Conservation (phyloP, 37 sponge, comb jelly and placozoan species). For the Bolinopsis microptera region DNA sequence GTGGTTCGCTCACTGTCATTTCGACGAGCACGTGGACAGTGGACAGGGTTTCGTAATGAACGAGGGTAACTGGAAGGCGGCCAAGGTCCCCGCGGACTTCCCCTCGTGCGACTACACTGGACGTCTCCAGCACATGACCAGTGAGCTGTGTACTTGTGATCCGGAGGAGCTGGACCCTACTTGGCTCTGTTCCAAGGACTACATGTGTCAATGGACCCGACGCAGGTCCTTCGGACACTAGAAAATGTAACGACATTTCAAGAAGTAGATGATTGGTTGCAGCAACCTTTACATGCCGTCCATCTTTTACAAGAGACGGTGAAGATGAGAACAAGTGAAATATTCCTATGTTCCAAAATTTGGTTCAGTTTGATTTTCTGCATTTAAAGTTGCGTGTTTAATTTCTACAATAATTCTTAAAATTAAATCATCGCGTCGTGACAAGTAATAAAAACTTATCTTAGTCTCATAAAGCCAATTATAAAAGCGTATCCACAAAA, state of each 20-base stretch:
- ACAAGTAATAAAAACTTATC: too few species aligned
- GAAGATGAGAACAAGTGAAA: too few species aligned
- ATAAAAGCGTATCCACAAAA: too few species aligned
- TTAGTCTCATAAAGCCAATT: too few species aligned
- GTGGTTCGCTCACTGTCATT: conserved; percentile 94
- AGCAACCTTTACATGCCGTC: too few species aligned
- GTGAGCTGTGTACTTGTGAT: neutral
- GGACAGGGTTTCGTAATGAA: conserved; percentile 68
- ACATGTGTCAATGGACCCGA: neutral
- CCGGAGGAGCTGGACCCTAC: neutral
- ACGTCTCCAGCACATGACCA: neutral
- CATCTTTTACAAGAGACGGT: too few species aligned
- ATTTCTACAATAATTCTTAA: too few species aligned
- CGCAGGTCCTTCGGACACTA: neutral
- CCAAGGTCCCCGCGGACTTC: neutral
- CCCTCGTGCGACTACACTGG: neutral
- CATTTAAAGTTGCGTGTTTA: too few species aligned
- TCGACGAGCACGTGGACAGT: conserved; percentile 69
- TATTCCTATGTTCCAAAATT: too few species aligned
- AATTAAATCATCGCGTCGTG: too few species aligned
- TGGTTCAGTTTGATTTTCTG: too few species aligned
- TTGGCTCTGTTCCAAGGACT: neutral
- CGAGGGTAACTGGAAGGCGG: conserved; percentile 15
- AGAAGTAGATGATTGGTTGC: too few species aligned
- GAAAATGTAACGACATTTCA: neutral